These are phyloP conservation scores for Pangasius sanitwongsei DNA, from an alignment of 2,797 vertebrate species.

Conservation along the genomic window DNA sequence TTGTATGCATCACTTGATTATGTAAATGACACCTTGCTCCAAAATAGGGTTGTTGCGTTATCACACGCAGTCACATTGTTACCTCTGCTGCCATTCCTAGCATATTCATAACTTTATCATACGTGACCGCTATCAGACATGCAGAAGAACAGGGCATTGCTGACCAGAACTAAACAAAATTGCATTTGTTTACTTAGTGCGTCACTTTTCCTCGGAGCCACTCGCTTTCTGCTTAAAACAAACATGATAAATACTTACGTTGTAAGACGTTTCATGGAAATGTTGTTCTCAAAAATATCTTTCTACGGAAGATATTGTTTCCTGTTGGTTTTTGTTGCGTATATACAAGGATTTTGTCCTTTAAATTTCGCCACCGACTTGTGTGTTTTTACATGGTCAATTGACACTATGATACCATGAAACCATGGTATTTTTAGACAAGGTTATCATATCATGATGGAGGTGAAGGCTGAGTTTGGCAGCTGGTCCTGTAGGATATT, in stretches of 20 bases:
- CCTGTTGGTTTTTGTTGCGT: background rate
- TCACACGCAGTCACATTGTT: too few species aligned
- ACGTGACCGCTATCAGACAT: background rate
- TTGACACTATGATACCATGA: background rate
- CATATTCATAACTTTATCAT: background rate
- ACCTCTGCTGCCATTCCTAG: background rate
- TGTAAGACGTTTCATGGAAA: background rate
- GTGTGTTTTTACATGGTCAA: background rate
- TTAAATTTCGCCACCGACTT: background rate
- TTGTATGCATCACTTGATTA: background rate
- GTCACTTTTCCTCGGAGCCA: background rate
- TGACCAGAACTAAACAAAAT: background rate
- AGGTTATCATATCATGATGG: background rate
- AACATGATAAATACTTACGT: background rate
- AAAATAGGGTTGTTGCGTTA: background rate
- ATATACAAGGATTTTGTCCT: background rate
- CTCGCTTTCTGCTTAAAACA: background rate
- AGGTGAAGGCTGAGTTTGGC: conserved; percentile 6
- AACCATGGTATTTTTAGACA: background rate
- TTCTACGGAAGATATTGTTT: background rate
- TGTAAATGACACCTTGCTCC: background rate
- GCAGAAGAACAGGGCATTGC: too few species aligned
- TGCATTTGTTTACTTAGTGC: background rate
- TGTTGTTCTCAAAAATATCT: background rate
- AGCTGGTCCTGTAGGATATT: background rate